Evolutionary conservation across 2,888 invertebrate species (phyloP), one percentile per base, ranked within the genome.

Genomic region (Temnothorax unifasciatus): DNA sequence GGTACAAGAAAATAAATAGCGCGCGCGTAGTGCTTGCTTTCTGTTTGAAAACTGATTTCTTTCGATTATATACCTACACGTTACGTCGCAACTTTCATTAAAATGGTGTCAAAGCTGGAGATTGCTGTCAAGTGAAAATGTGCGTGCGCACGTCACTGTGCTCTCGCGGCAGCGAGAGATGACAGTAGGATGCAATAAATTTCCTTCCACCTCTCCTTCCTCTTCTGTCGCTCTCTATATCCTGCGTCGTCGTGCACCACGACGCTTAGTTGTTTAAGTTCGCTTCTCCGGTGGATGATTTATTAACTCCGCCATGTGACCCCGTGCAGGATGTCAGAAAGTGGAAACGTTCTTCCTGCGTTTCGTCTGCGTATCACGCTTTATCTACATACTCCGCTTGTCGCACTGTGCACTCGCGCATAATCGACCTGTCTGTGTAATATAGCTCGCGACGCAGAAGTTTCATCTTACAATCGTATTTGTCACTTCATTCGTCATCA

Each of bases 251-350:
- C 77, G n/a, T 47, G 44, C 18, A 9, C 18, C 57, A 52, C 50
- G 71, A 50, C 50, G 71, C 81, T 71, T 59, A 47, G 68, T 61
- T 74, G 81, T 79, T 77, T 74, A 74, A 73, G 50, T 61, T 63
- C 15, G 44, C 71, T 63, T 29, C 54, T 54, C 63, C 38, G 8
- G 57, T 69, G 57, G 79, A 84, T 85, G 83, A 88, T 88, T 86
- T 88, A 88, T 88, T 88, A 88, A 85, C 75, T 52, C 68, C 34
- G 57, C 52, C 63, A 41, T 71, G 63, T 83, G 86, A 86, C 69
- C 66, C 63, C 25, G 47, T 38, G 59, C 63, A 68, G 77, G 44
- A 81, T 79, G 83, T 74, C 77, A 61, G 61, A 76, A 82, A 64
- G 77, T 59, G 84, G 38, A 84, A 88, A 77, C 47, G 66, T 66